Base-by-base conservation (phyloP, 2,797 vertebrate genomes). In the Falco biarmicus region DNA sequence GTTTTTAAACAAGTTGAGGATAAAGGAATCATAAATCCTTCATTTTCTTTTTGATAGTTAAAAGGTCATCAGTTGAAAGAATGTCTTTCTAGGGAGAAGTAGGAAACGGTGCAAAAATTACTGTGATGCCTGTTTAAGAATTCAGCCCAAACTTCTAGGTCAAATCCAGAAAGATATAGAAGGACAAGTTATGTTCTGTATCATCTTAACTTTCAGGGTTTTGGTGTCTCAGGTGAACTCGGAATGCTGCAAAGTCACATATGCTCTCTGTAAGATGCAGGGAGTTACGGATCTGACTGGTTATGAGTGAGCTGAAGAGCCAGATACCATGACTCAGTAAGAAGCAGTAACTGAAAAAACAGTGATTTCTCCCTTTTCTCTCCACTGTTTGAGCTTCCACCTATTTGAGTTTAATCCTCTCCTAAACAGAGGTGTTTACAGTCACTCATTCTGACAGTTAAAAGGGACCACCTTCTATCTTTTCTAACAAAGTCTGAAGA, bases 391-490 rank as follows among this genome's bases (percentile, higher is more conserved):
- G 80, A 88, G 54, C 39, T 86, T 82, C 47, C 15, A 51, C 66
- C 60, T 50, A 8, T 54, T 83, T 75, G 66, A 26, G 61, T 79
- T 81, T 69, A 54, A 79, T 84, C 25, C 10, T 60, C 50, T 61
- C 34, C n/a, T 73, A 76, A 87, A 76, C 0, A 1, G 4, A 66
- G 60, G 2, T 47, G 37, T 84, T 84, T 66, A 47, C 0, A 0
- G 18, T 77, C 34, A 24, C 28, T 63, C 48, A 41, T 56, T 95
- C 53, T 45, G 26, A 48, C 15, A 66, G 48, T 32, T 78, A 63
- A 57, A 59, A 29, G 28, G n/a, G 39, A 69, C 31, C 5, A 29
- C 50, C 19, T 76, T n/a, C 54, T 61, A 7, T 41, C 53, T 53
- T 84, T 65, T 32, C 16, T 22, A 79, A 50, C 5, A 6, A 61